Base-by-base conservation (phyloP, 2,888 invertebrate genomes). In the Apotomis turbidana region DNA sequence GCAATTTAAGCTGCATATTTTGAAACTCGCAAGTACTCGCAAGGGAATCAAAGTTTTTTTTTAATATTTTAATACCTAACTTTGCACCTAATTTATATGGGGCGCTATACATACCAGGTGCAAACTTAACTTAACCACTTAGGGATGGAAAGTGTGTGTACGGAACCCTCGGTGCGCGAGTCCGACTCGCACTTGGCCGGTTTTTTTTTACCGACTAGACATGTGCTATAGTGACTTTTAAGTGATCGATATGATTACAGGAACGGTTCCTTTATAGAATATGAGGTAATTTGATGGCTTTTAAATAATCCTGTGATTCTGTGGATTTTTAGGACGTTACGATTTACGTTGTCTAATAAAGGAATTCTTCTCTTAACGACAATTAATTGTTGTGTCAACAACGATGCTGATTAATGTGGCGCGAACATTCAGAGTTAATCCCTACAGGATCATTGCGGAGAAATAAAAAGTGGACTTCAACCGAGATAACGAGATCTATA, bases 391-490 rank as follows among this genome's bases (percentile, higher is more conserved):
- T 44, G 41, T 36, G 46, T 52, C 44, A 61, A 55, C 60, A 68
- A 54, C 9, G 46, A 36, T n/a, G 54, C 60, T 69, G 68, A 27
- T 27, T 60, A 61, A 69, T 49, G 46, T 41, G 13, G 61, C 54
- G 46, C 46, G 36, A 69, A 55, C 54, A 46, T 54, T 61, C 61
- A 55, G 55, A 55, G 55, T 66, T 66, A 57, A 66, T 57, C 55
- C 66, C 55, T n/a, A 57, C 38, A 61, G 27, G 54, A 61, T 12
- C 36, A 27, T 60, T 68, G 54, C 27, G 61, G 60, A 46, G 38
- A 58, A 60, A 9, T 60, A 51, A 27, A 44, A 15, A 41, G 41
- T 38, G n/a, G 41, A 52, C 51, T 38, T 0, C 51, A 36, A 54
- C 41, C 3, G 41, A 41, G 52, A n/a, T 36, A 5, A 12, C 2